Evolutionary conservation across 1,140 invertebrate species (phyloP), one percentile per base, ranked within the genome.

Genomic region (Drosophila paulistorum): DNA sequence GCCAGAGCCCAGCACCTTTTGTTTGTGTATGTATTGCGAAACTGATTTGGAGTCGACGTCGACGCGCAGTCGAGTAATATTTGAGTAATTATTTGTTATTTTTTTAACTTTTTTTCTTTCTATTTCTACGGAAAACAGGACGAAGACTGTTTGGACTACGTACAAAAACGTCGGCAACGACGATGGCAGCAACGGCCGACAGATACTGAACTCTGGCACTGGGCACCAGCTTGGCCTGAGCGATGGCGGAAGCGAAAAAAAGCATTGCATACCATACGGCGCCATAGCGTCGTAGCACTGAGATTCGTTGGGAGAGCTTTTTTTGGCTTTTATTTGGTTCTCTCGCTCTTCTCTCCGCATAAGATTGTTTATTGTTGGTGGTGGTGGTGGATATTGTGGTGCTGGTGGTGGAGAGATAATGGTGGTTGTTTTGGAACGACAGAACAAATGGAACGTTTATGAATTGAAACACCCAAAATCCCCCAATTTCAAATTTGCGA

Each of bases 1-100:
- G 77, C 75, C 77, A 78, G 42, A 61, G 78, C 71, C 77, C 80
- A 89, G 83, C 74, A 85, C 90, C 90, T 91, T 90, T 91, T 91
- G 90, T 91, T 91, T 91, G 90, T 91, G 90, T 91, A 91, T 91
- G 90, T 91, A 91, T 91, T 91, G 90, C 90, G 90, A 91, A 91
- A 91, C 90, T 87, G 90, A 90, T 90, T 89, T 72, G 39, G 73
- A 71, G 66, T 80, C 68, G 64, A 70, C 61, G 68, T 62, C 76
- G 67, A 60, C 71, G 71, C 79, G 41, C 54, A 58, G 51, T 55
- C 70, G 68, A 30, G 30, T 54, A 65, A 69, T 55, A 54, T 89
- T 89, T 87, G 84, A 87, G 84, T 89, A 89, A 89, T 87, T 89
- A 83, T 87, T 87, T 87, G 84, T 87, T 87, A 81, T 87, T 77